Evolutionary conservation across 2,113 vertebrate species (phyloP), one percentile per base, ranked within the genome.

Genomic region (Scortum barcoo): DNA sequence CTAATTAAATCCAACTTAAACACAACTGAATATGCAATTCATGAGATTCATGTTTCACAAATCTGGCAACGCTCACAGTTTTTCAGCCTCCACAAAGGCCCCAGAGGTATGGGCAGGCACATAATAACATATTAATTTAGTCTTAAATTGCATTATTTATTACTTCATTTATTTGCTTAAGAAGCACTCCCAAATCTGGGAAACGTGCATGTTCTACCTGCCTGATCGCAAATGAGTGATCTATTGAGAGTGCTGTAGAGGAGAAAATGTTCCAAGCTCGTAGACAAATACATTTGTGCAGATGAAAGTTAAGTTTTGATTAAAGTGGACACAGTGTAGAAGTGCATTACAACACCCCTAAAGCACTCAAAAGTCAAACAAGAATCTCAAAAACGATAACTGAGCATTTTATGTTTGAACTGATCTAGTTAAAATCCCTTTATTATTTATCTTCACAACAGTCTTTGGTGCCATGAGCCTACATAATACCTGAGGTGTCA

Each of bases 111-210:
- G 65, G 33, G 71, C 85, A 89, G 88, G 90, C 85, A 82, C 78
- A 81, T 51, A 78, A 80, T 76, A 80, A 78, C 72, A 89, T 82
- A 88, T 87, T 80, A 74, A 92, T 90, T 88, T 86, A 67, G 71
- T 62, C 38, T 90, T 78, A 88, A 84, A 88, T 86, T 78, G 81
- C 72, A 88, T 89, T 88, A 91, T 92, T 91, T 81, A 94, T 88
- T 78, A 76, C 58, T 82, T 84, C 61, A 76, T 86, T 89, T 86
- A 89, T 86, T 90, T 88, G 72, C 76, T 86, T 51, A 76, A 75
- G 46, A 87, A 85, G 80, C 75, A 78, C 20, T 61, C 53, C 33
- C 20, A 84, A 74, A 88, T 80, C 53, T 38, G 66, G 54, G 26
- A 77, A 86, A 68, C 40, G 22, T 68, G 56, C 36, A 58, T 63